Conservation (phyloP, 2,888 invertebrate genomes). For the Sphaeridia pumilis region DNA sequence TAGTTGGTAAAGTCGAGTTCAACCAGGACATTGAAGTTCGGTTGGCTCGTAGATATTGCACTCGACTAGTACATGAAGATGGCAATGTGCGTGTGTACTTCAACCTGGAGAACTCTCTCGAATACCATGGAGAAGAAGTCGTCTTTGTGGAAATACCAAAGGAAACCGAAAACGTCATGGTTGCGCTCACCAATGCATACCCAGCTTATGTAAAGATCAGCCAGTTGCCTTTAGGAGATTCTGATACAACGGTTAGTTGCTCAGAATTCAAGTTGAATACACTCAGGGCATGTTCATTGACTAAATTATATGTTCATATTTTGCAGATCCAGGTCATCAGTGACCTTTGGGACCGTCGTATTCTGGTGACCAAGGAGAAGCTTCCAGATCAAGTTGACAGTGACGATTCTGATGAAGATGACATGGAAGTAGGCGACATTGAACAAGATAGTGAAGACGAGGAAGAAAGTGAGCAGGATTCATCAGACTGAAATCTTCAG, state of each 20-base stretch:
- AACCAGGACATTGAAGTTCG: conserved; percentile 49
- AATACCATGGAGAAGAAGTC: conserved; percentile 69
- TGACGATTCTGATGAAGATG: no score
- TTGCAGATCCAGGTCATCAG: conserved; percentile 51
- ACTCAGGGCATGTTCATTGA: conserved; percentile 39
- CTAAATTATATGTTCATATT: no score
- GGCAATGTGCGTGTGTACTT: conserved; percentile 58
- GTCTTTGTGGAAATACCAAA: conserved; percentile 63
- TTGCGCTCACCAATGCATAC: conserved; percentile 58
- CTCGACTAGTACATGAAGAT: conserved; percentile 30
- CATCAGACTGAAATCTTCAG: no score
- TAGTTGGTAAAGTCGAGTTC: conserved; percentile 55
- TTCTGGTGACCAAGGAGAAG: conserved; percentile 56
- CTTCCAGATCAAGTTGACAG: not conserved
- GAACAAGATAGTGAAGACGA: no score
- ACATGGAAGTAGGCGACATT: no score
- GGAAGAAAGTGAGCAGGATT: no score
- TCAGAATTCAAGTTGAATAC: not conserved
- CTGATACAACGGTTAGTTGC: conserved; percentile 51
- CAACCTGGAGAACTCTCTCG: conserved; percentile 63
- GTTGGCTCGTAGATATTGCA: conserved; percentile 24
- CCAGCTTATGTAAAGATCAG: conserved; percentile 64
- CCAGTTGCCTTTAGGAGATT: conserved; percentile 54
- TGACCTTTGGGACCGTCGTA: conserved; percentile 69
- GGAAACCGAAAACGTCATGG: conserved; percentile 55